These are phyloP conservation scores for Chamaetylas fuelleborni DNA, from an alignment of 2,113 vertebrate genomes.

Conservation along the genomic window DNA sequence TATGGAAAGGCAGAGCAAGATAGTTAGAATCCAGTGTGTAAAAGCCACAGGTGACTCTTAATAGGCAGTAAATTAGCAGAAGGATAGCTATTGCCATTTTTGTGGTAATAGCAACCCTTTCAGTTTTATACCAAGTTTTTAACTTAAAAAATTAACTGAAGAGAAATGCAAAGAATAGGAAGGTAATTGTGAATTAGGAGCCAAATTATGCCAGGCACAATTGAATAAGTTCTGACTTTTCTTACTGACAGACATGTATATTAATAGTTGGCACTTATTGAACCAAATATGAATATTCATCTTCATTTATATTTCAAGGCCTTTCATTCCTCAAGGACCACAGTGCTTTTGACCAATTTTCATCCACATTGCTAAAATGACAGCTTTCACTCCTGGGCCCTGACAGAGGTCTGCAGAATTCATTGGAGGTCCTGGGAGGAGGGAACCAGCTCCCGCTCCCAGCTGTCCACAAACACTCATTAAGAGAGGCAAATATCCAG, in stretches of 20 bases:
- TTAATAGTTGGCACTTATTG: conserved; percentile 97
- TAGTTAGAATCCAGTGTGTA: neutral
- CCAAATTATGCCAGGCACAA: conserved; percentile 85
- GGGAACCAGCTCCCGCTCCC: conserved; percentile 87
- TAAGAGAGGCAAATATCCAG: conserved; percentile 99
- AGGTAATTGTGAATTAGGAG: conserved; percentile 89
- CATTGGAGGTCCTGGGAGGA: conserved; percentile 88
- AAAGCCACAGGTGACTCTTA: conserved; percentile 45
- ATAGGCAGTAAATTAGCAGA: neutral
- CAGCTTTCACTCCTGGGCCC: conserved; percentile 97
- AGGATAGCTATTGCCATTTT: neutral
- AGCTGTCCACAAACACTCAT: conserved; percentile 99
- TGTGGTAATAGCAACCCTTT: neutral
- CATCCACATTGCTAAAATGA: conserved; percentile 94
- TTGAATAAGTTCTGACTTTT: conserved; percentile 79
- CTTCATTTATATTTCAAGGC: conserved; percentile 99
- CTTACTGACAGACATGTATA: conserved; percentile 96
- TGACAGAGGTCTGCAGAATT: conserved; percentile 95
- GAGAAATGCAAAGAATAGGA: conserved; percentile 74
- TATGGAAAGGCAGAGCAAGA: neutral
- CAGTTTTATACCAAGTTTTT: neutral
- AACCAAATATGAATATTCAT: conserved; percentile 99
- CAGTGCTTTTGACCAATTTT: conserved; percentile 90
- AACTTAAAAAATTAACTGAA: conserved; percentile 16
- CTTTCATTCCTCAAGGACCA: conserved; percentile 89